phyloP scores from a whole-genome alignment of 1,140 invertebrate genomes.

The Drosophila equinoxialis region DNA sequence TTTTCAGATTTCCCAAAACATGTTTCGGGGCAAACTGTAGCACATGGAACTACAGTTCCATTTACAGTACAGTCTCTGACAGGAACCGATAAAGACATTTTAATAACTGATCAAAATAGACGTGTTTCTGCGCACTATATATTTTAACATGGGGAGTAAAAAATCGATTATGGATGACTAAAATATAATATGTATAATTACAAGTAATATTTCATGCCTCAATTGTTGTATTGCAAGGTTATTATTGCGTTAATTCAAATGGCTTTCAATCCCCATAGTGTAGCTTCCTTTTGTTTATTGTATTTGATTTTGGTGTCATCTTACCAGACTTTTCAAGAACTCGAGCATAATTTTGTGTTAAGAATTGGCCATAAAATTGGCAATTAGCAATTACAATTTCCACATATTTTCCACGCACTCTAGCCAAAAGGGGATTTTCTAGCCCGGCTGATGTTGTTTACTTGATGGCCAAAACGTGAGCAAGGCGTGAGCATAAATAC shows the following conservation, averaged over 20 bases:
- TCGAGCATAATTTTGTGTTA: conserved; percentile 56
- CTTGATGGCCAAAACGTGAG: conserved; percentile 77
- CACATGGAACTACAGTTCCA: too few species aligned
- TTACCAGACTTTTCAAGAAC: conserved; percentile 12
- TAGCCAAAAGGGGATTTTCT: conserved; percentile 10
- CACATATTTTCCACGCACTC: conserved; percentile 46
- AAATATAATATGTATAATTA: too few species aligned
- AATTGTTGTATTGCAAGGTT: too few species aligned
- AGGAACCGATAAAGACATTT: too few species aligned
- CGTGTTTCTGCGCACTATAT: too few species aligned
- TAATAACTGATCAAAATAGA: too few species aligned
- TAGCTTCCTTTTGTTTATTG: conserved; percentile 18
- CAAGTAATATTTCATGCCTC: too few species aligned
- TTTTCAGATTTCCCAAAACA: too few species aligned
- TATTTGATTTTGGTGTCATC: conserved; percentile 22
- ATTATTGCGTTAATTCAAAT: neutral
- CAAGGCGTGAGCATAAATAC: conserved; percentile 78
- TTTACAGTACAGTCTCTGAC: too few species aligned
- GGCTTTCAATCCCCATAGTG: neutral
- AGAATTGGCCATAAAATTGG: conserved; percentile 65
- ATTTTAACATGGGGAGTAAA: too few species aligned
- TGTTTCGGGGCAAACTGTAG: too few species aligned
- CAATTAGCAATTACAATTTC: conserved; percentile 63
- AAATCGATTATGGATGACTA: too few species aligned
- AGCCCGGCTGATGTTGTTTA: conserved; percentile 24